Percentiles rank a stretch among this genome's conserved stretches.
Evolutionary conservation across 2,888 invertebrate genomes (phyloP).

Genomic region (Andrena hattorfiana): DNA sequence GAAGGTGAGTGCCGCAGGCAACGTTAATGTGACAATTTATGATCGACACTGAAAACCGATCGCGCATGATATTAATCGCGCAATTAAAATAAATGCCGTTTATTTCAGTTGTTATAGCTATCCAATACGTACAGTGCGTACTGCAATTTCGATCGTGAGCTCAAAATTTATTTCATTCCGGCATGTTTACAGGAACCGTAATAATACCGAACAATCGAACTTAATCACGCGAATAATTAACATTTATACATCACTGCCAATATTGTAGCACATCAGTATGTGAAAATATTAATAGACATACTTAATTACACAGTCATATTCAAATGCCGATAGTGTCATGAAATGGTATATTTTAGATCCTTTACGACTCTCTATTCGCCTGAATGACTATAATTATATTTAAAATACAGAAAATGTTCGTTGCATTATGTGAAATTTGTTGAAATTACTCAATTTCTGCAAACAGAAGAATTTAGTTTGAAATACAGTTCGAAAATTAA

Average conservation of each 20-base stretch:
- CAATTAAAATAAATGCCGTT: slow-evolving; percentile 2
- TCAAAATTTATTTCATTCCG: slow-evolving; percentile 6
- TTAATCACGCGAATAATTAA: slow-evolving; percentile 28
- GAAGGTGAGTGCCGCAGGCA: too few species aligned
- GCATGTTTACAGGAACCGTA: background rate
- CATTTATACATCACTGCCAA: slow-evolving; percentile 9
- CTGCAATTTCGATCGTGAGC: background rate
- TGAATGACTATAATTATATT: background rate
- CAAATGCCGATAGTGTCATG: slow-evolving; percentile 1
- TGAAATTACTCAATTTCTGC: background rate
- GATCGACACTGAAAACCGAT: background rate
- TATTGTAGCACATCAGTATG: background rate
- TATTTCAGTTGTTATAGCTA: background rate
- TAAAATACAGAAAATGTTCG: background rate
- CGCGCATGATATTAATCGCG: background rate
- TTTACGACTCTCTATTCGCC: background rate
- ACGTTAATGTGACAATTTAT: background rate
- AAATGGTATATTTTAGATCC: background rate
- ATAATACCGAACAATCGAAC: slow-evolving; percentile 24
- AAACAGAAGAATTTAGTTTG: background rate
- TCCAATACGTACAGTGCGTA: background rate
- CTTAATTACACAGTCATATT: background rate
- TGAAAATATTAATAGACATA: slow-evolving; percentile 16
- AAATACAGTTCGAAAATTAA: too few species aligned
- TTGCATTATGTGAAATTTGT: background rate